A percentile compares a stretch with the other conserved stretches of the same genome.
phyloP scores from a whole-genome alignment of 2,797 vertebrate species.

The Protonibea diacanthus region DNA sequence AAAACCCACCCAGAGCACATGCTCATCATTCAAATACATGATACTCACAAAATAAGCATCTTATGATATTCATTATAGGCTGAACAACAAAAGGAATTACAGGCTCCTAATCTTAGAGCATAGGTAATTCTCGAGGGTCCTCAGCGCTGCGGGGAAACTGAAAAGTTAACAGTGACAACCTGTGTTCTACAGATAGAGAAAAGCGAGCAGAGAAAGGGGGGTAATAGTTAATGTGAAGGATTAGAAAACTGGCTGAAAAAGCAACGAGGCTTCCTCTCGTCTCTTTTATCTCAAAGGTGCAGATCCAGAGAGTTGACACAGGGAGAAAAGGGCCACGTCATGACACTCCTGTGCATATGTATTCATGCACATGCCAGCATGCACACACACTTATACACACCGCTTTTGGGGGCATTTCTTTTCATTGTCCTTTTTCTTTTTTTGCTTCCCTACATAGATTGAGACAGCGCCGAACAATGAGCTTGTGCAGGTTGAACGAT shows the following conservation, averaged over 20 bases:
- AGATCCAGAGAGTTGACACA: constrained; percentile 62
- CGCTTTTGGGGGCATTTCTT: not conserved
- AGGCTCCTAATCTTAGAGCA: constrained; percentile 42
- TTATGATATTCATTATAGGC: constrained; percentile 44
- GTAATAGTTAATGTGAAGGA: constrained; percentile 61
- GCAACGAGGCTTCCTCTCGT: constrained; percentile 51
- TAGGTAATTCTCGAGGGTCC: constrained; percentile 40
- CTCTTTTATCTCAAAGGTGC: constrained; percentile 74
- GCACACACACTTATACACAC: not conserved
- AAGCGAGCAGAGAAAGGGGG: constrained; percentile 43
- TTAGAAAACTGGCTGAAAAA: constrained; percentile 60
- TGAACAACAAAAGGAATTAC: constrained; percentile 57
- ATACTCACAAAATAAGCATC: constrained; percentile 43
- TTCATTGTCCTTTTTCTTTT: constrained; percentile 26
- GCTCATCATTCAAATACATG: constrained; percentile 43
- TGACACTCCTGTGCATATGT: constrained; percentile 41
- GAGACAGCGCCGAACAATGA: constrained; percentile 60
- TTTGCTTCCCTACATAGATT: constrained; percentile 13
- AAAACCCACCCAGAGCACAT: constrained; percentile 53
- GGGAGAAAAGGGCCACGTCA: constrained; percentile 48
- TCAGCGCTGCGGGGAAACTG: constrained; percentile 33
- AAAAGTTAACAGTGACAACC: constrained; percentile 55
- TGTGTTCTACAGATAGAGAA: constrained; percentile 62
- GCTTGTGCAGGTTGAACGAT: constrained; percentile 57
- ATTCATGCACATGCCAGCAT: constrained; percentile 7